Percentiles rank a stretch among this genome's conserved stretches.
Evolutionary conservation across 2,797 vertebrate species (phyloP).

Genomic region (Eulemur albifrons): DNA sequence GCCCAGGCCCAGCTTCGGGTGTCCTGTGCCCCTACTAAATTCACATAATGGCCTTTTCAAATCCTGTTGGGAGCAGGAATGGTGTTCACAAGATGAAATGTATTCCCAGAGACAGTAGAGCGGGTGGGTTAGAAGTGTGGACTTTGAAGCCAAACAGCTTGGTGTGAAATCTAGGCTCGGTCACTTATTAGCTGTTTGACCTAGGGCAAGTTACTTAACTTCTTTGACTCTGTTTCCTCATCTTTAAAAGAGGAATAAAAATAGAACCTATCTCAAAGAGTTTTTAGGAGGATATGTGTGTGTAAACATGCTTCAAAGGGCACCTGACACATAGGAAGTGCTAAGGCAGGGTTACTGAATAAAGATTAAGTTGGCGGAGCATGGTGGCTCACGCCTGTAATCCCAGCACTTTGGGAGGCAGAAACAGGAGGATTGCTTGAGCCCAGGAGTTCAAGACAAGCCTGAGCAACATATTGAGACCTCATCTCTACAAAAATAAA

Average conservation of each 20-base stretch:
- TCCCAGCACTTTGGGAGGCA: too few relatives aligned
- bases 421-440: too few relatives aligned
- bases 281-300: background rate
- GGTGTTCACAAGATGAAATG: background rate
- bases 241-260: slow-evolving; percentile 42
- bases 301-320: background rate
- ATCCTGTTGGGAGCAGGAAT: background rate
- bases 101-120: background rate
- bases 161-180: slow-evolving; percentile 24
- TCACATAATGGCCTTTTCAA: slow-evolving; percentile 22
- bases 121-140: background rate
- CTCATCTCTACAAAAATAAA: too few relatives aligned
- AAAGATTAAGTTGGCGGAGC: background rate
- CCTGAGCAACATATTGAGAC: too few relatives aligned
- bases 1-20: background rate
- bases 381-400: too few relatives aligned
- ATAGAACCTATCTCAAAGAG: background rate
- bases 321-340: background rate
- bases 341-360: background rate
- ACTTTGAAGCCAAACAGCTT: background rate
- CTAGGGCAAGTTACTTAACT: background rate
- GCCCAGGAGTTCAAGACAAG: too few relatives aligned
- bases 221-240: slow-evolving; percentile 9
- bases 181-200: background rate
- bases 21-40: background rate